Base-by-base conservation (phyloP, 2,113 vertebrate genomes). In the Phalacrocorax carbo region DNA sequence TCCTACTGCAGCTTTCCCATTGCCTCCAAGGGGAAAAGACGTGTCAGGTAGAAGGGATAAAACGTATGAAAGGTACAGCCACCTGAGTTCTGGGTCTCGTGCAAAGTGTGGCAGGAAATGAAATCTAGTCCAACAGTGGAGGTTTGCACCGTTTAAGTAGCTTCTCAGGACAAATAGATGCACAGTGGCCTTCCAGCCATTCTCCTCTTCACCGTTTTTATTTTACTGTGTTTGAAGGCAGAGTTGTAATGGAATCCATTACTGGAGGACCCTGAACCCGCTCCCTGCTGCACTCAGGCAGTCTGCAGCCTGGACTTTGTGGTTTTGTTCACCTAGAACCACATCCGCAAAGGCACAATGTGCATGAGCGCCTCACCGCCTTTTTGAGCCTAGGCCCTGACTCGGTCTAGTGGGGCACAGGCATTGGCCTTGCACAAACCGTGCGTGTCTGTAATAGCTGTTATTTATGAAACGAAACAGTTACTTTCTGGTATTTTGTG, bases 131-230 rank as follows among this genome's bases (percentile, higher is more conserved):
- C 19, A 42, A 25, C 18, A 71, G 8, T 13, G 23, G 14, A 13
- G 26, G 18, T n/a, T 10, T 70, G 57, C 98, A 99, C 93, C 99
- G 99, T 70, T 99, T 98, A 48, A 98, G 97, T 88, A 99, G 29
- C 97, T 96, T 88, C 98, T 97, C 83, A 99, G 98, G 96, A 98
- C 98, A 72, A 68, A 58, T 64, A 46, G 10, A 52, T 10, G 6
- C 9, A 25, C 27, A 60, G 38, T 20, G 20, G 5, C 66, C 9
- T 66, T 58, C 9, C 13, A 62, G 23, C 48, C 29, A 49, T 66
- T 60, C 11, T 61, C 17, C 14, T 71, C 34, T 38, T 62, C 52
- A 62, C 9, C 6, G 5, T 30, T 36, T 69, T 42, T 23, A 36
- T 46, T 58, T 51, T 26, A 42, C 9, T 27, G 13, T 20, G 16